Evolutionary conservation across 2,797 vertebrate species (phyloP).

Genomic region (Lagorchestes hirsutus): DNA sequence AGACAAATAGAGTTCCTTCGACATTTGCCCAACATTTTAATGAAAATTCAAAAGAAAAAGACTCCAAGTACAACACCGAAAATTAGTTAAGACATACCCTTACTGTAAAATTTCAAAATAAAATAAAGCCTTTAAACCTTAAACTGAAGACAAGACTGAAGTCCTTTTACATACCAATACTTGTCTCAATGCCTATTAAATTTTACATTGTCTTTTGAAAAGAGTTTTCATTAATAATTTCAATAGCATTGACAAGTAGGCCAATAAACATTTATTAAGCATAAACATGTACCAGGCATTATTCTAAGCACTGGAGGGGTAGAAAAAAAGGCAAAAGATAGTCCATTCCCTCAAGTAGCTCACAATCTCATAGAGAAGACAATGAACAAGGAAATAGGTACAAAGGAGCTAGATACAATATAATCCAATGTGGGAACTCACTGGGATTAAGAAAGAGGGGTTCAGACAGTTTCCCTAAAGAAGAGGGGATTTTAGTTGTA

Average conservation of each 20-base stretch:
- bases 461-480: background rate
- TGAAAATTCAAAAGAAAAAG: slow-evolving; percentile 42
- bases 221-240: background rate
- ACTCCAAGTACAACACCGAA: slow-evolving; percentile 6
- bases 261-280: background rate
- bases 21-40: slow-evolving; percentile 18
- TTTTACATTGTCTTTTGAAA: background rate
- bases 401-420: background rate
- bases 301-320: background rate
- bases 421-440: background rate
- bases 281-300: background rate
- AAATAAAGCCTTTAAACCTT: background rate
- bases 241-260: background rate
- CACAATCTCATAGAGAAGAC: background rate
- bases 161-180: slow-evolving; percentile 16
- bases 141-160: background rate
- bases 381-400: background rate
- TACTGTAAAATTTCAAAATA: background rate
- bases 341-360: background rate
- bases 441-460: background rate
- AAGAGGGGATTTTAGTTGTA: background rate
- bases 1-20: slow-evolving; percentile 23
- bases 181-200: background rate
- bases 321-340: background rate
- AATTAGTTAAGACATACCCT: background rate